These are phyloP conservation scores for Cyanoramphus novaezelandiae DNA, from an alignment of 2,113 vertebrate species.

Conservation along the genomic window DNA sequence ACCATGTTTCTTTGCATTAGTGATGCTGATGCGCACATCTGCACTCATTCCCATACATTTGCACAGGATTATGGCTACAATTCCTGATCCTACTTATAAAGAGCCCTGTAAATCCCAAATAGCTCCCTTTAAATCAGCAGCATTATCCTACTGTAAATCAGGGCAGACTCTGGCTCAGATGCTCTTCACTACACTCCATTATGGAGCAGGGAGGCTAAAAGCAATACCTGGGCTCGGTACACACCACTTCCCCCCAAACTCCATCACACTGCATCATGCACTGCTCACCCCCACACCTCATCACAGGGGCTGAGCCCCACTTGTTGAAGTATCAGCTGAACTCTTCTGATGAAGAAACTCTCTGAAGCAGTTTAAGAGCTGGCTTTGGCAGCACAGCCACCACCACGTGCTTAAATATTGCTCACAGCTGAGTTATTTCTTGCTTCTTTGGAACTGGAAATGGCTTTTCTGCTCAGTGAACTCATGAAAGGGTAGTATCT, in stretches of 20 bases:
- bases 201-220: not conserved
- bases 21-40: not conserved
- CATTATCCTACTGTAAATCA: not conserved
- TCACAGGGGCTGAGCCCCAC: not conserved
- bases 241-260: not conserved
- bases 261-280: not conserved
- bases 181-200: not conserved
- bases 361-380: not conserved
- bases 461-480: slow-evolving; percentile 40
- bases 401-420: not conserved
- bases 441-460: slow-evolving; percentile 52
- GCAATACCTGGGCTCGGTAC: not conserved
- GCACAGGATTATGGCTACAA: slow-evolving; percentile 16
- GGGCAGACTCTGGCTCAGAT: not conserved
- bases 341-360: not conserved
- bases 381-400: not conserved
- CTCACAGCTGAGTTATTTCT: slow-evolving; percentile 63
- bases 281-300: not conserved
- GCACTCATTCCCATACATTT: not conserved
- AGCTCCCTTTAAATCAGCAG: slow-evolving; percentile 7
- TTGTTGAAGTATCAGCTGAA: not conserved
- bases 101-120: slow-evolving; percentile 1
- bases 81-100: slow-evolving; percentile 26
- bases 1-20: not conserved
- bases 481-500: slow-evolving; percentile 28